phyloP scores from a whole-genome alignment of 2,113 vertebrate species.

The Cyprinus carpio region DNA sequence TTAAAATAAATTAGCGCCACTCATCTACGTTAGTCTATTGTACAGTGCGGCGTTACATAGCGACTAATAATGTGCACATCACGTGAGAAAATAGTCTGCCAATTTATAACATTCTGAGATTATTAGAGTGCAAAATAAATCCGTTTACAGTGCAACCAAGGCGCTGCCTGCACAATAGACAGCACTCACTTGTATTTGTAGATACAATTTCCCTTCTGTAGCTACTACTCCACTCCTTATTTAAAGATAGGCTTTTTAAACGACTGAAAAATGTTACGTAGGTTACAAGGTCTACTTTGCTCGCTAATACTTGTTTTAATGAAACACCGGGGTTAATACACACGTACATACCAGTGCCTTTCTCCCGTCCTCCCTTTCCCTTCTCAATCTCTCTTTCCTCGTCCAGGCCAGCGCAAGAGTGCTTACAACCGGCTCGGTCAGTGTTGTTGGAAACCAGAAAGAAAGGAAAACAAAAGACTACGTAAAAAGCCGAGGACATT shows the following conservation, averaged over 20 bases:
- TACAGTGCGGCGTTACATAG: background rate
- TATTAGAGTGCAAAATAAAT: conserved; percentile 6
- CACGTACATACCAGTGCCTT: conserved; percentile 22
- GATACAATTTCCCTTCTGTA: background rate
- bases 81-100: conserved; percentile 18
- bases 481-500: background rate
- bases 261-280: background rate
- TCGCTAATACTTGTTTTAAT: background rate
- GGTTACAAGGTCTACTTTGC: background rate
- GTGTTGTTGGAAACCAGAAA: conserved; percentile 6
- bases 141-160: conserved; percentile 13
- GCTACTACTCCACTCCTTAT: background rate
- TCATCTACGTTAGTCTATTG: background rate
- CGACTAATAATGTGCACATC: background rate
- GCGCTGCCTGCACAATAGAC: conserved; percentile 24
- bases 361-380: background rate
- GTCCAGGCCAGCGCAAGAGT: conserved; percentile 27
- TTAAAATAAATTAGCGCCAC: background rate
- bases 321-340: conserved; percentile 11
- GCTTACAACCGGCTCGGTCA: conserved; percentile 25
- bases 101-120: conserved; percentile 5
- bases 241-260: background rate
- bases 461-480: background rate
- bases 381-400: conserved; percentile 23
- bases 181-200: background rate